A percentile compares a stretch with the other conserved stretches of the same genome.
These are phyloP conservation scores for Chrysolina haemoptera DNA, from an alignment of 2,888 invertebrate species.

Conservation along the genomic window DNA sequence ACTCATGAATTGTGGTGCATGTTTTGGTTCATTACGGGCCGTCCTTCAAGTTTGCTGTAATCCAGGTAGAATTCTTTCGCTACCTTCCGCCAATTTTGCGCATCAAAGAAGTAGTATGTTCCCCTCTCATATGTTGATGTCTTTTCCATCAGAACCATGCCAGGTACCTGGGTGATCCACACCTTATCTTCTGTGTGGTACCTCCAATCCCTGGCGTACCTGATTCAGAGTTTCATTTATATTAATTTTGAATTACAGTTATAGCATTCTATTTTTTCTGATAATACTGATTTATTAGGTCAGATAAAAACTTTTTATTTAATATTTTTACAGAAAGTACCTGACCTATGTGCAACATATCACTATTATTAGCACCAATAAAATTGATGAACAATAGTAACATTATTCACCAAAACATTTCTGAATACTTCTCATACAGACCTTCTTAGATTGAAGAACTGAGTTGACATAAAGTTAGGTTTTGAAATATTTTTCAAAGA, in stretches of 20 bases:
- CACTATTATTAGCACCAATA: too few relatives aligned
- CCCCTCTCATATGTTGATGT: constrained; percentile 97
- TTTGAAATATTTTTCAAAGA: too few relatives aligned
- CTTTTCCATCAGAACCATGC: constrained; percentile 94
- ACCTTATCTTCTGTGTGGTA: constrained; percentile 99
- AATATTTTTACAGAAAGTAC: too few relatives aligned
- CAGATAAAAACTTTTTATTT: too few relatives aligned
- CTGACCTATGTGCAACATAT: too few relatives aligned
- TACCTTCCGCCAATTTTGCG: constrained; percentile 96
- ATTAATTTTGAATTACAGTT: not conserved
- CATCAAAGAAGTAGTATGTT: constrained; percentile 99
- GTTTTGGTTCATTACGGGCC: constrained; percentile 82
- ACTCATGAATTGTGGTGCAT: constrained; percentile 61
- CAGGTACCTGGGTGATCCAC: constrained; percentile 98
- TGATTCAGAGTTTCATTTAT: constrained; percentile 65
- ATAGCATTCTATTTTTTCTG: not conserved
- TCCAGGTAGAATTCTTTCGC: constrained; percentile 99
- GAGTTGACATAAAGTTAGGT: too few relatives aligned
- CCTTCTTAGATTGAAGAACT: too few relatives aligned
- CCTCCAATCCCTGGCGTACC: constrained; percentile 99
- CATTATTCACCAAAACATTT: too few relatives aligned
- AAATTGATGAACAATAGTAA: too few relatives aligned
- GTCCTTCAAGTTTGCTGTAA: constrained; percentile 98
- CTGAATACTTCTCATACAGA: too few relatives aligned
- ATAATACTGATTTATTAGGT: not conserved